These are phyloP conservation scores for Puma concolor DNA, from an alignment of 2,113 vertebrate genomes.

Conservation along the genomic window DNA sequence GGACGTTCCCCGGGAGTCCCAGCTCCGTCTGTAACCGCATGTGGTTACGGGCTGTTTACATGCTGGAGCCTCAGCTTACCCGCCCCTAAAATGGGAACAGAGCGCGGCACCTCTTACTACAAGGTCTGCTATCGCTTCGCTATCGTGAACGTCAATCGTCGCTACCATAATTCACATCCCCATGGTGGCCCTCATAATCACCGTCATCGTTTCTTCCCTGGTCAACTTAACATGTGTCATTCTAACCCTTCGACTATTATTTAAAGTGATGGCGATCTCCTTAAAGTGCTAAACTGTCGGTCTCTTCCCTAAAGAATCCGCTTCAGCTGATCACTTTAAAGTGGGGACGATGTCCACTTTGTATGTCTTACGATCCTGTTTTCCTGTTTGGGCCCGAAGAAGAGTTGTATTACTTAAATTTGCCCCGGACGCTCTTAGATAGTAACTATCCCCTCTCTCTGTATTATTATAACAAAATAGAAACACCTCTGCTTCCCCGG, in stretches of 20 bases:
- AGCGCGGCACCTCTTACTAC: fast-evolving
- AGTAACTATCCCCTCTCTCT: not conserved
- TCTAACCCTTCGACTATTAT: not conserved
- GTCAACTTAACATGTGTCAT: too few species aligned
- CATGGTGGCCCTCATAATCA: fast-evolving
- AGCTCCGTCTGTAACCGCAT: fast-evolving
- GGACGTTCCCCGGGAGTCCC: fast-evolving
- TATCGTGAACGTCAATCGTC: fast-evolving
- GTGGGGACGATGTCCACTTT: not conserved
- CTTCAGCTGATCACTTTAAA: not conserved
- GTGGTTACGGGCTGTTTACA: not conserved
- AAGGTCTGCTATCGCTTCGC: fast-evolving
- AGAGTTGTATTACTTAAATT: not conserved
- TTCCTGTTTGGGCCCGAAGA: not conserved
- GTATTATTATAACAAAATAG: not conserved
- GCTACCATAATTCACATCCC: too few species aligned
- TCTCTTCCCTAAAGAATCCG: not conserved
- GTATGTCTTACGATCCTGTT: not conserved
- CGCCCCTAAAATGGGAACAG: not conserved
- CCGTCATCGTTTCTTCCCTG: too few species aligned
- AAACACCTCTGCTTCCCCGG: not conserved
- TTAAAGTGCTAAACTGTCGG: not conserved
- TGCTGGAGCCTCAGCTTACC: fast-evolving
- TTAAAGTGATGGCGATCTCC: not conserved
- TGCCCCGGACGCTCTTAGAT: not conserved